phyloP scores from a whole-genome alignment of 2,113 vertebrate species.

The Penelope pileata region DNA sequence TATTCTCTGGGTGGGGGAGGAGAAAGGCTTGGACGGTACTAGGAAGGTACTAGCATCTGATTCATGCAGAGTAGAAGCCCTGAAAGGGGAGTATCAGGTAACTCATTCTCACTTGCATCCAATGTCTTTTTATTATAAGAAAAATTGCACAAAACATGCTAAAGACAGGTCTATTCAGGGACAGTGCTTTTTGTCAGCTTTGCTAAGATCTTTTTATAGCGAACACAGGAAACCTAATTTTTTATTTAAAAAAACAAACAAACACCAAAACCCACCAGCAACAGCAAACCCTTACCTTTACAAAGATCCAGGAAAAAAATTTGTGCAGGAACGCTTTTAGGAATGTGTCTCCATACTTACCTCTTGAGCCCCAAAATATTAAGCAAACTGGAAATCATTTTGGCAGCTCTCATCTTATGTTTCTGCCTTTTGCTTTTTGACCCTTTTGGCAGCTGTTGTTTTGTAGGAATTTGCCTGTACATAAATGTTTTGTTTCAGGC shows the following conservation, averaged over 20 bases:
- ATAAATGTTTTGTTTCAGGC: not conserved
- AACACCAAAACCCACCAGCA: too few relatives aligned
- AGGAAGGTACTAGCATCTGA: not conserved
- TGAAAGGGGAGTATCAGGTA: not conserved
- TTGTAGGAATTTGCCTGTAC: not conserved
- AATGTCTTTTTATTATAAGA: not conserved
- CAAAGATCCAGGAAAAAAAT: not conserved
- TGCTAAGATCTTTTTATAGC: not conserved
- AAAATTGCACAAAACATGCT: not conserved
- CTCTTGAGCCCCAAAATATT: not conserved
- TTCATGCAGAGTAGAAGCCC: not conserved
- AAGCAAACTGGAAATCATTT: not conserved
- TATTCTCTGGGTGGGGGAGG: not conserved
- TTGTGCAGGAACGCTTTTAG: not conserved
- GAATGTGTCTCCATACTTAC: not conserved
- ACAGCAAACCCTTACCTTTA: not conserved
- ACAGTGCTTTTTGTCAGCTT: not conserved
- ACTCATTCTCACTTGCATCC: not conserved
- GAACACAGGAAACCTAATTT: not conserved
- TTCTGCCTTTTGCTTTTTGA: not conserved
- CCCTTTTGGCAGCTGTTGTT: not conserved
- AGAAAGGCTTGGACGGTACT: not conserved
- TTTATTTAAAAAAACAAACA: not conserved
- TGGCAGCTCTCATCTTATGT: not conserved
- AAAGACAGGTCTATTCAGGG: not conserved